Percentiles rank a stretch among this genome's conserved stretches.
phyloP scores from a whole-genome alignment of 2,888 invertebrate genomes.

The Meiosimyza platycephala region DNA sequence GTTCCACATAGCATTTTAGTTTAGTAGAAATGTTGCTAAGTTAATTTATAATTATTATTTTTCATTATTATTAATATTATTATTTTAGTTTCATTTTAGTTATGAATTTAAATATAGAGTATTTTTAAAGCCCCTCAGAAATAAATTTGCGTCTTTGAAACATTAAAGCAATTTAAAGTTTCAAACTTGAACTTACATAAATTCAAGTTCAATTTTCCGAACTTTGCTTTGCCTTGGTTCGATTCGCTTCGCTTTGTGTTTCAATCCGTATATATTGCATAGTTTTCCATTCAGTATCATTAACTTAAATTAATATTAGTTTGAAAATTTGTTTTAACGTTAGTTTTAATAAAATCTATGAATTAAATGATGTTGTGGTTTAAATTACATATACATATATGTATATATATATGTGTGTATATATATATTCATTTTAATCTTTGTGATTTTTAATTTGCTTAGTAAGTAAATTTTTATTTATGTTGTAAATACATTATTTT shows the following conservation, averaged over 20 bases:
- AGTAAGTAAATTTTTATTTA: conserved; percentile 1
- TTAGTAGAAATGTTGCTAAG: conserved; percentile 56
- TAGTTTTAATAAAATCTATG: conserved; percentile 11
- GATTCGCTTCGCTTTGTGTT: not conserved
- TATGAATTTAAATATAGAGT: conserved; percentile 25
- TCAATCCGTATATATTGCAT: conserved; percentile 25
- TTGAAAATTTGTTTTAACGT: not conserved
- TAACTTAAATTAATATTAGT: conserved; percentile 14
- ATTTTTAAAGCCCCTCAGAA: conserved; percentile 22
- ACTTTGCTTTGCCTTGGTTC: too few relatives aligned
- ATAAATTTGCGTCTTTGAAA: conserved; percentile 22
- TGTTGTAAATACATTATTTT: conserved; percentile 28
- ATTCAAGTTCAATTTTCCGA: too few relatives aligned
- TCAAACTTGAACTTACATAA: too few relatives aligned
- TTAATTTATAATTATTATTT: conserved; percentile 35
- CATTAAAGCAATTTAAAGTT: not conserved
- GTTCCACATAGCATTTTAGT: conserved; percentile 54
- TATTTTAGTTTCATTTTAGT: conserved; percentile 23
- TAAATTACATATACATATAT: not conserved
- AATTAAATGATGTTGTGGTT: conserved; percentile 1
- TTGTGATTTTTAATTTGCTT: conserved; percentile 3
- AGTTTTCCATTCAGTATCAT: conserved; percentile 22
- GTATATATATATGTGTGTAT: conserved; percentile 15
- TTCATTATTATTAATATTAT: not conserved
- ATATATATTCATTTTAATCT: not conserved